Base-by-base conservation (phyloP, 1,140 invertebrate genomes). In the Lucilia cuprina region DNA sequence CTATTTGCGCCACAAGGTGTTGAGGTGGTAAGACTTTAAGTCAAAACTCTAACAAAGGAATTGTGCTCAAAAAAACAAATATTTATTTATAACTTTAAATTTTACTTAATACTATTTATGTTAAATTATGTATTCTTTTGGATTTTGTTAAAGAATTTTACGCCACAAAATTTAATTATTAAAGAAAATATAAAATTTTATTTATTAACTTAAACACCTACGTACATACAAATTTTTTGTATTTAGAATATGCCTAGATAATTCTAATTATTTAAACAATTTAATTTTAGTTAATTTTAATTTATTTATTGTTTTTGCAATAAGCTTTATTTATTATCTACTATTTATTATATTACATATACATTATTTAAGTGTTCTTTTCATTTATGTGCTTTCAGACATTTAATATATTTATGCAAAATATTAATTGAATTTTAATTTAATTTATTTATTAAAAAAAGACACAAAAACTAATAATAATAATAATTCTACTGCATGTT, bases 1-100 rank as follows among this genome's bases (percentile, higher is more conserved):
- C 94, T 96, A 93, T 93, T 96, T 25, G 92, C 93, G 86, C 90
- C 89, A 41, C 88, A 90, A 85, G 88, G 88, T 50, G 86, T 89
- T 17, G 88, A 90, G 35, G 89, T 91, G 25, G 88, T 91, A 9
- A 84, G 89, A 49, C 88, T 90, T 35, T 90, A 84, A 85, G 34
- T 82, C 34, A 65, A 82, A 60, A n/a, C 34, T 21, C 13, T 60
- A 41, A 21, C 55, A 60, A 41, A 17, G 14, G 55, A 60, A 41
- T 41, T 10, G 41, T 41, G 41, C 41, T 41, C 41, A 75, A 75
- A 21, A 0, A 19, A 7, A 5, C 21, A 30, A 13, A 75, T 75
- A 14, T 2, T 3, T 5, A 41, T 41, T 8, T 10, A 41, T 41
- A 41, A 41, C 5, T 41, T 41, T 41, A 41, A 8, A 41, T 10